Percentiles rank a stretch among this genome's conserved stretches.
Evolutionary conservation across 2,888 invertebrate genomes (phyloP).

Genomic region (Limnephilus marmoratus): DNA sequence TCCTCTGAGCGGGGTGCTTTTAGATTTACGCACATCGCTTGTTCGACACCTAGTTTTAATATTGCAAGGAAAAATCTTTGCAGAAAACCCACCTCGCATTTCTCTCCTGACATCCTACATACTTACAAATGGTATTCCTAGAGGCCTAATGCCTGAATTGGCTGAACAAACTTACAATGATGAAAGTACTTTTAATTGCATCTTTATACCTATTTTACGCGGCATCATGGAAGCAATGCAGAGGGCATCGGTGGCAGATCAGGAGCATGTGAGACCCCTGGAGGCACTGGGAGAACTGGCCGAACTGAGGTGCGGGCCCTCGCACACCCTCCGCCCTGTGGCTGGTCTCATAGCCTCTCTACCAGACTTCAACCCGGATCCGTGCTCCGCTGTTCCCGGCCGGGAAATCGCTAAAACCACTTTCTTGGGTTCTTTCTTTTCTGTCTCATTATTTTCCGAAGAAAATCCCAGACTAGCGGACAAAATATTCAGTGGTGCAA

Average conservation of each 20-base stretch:
- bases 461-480: conserved; percentile 94
- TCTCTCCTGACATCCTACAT: conserved; percentile 84
- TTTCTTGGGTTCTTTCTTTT: conserved; percentile 94
- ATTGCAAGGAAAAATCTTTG: conserved; percentile 76
- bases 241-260: conserved; percentile 83
- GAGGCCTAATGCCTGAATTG: conserved; percentile 85
- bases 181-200: conserved; percentile 77
- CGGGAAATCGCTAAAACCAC: conserved; percentile 91
- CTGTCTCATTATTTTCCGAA: conserved; percentile 94
- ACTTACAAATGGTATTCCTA: conserved; percentile 83
- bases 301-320: conserved; percentile 84
- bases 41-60: conserved; percentile 79
- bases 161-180: conserved; percentile 80
- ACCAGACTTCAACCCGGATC: conserved; percentile 85
- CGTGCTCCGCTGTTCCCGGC: conserved; percentile 87
- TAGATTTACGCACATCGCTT: conserved; percentile 75
- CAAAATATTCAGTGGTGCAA: conserved; percentile 78
- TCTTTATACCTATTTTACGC: conserved; percentile 83
- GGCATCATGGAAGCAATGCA: conserved; percentile 83
- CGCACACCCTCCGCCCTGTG: conserved; percentile 85
- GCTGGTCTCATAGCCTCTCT: conserved; percentile 82
- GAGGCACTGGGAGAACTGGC: conserved; percentile 87
- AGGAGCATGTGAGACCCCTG: conserved; percentile 82
- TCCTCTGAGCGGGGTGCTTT: conserved; percentile 83
- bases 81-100: conserved; percentile 72